Base-by-base conservation (phyloP, 2,888 invertebrate genomes). In the Xanthia icteritia region DNA sequence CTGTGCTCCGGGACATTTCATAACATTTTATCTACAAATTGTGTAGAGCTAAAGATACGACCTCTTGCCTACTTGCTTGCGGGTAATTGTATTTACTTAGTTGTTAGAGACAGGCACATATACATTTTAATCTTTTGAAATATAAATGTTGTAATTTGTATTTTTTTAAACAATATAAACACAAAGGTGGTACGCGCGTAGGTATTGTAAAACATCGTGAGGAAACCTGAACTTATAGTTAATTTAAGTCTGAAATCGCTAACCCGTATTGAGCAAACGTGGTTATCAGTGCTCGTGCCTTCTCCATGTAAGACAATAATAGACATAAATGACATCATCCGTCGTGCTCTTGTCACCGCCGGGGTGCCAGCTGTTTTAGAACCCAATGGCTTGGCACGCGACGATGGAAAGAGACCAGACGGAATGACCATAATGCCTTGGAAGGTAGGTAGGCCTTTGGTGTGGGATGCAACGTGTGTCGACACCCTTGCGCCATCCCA, bases 1-100 rank as follows among this genome's bases (percentile, higher is more conserved):
- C 56, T 75, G 76, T 15, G 23, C 48, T 42, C 54, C 5, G 23
- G 54, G 54, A 65, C 45, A 39, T 81, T 81, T 81, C 75, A 75
- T 67, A 77, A 64, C 39, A 64, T 83, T 82, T 71, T 45, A 67
- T 60, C 36, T 60, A 39, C 15, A 45, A 69, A 67, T 61, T 60
- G 27, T 66, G 61, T 60, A 3, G n/a, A 27, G 27, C n/a, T 23
- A 23, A 51, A 31, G 17, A 56, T 39, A 15, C 54, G 9, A 61
- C 58, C 23, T 61, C 63, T 58, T 27, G 60, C 17, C 20, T 11
- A 31, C 60, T n/a, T 11, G 56, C 45, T 75, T 45, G 27, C 56
- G 15, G 36, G 48, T 67, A 58, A 76, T 67, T 77, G 8, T 58
- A 63, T 27, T 58, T 3, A 77, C 70, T 61, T 20, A 63, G 27